Evolutionary conservation across 1,140 invertebrate species (phyloP).

Genomic region (Drosophila serrata): DNA sequence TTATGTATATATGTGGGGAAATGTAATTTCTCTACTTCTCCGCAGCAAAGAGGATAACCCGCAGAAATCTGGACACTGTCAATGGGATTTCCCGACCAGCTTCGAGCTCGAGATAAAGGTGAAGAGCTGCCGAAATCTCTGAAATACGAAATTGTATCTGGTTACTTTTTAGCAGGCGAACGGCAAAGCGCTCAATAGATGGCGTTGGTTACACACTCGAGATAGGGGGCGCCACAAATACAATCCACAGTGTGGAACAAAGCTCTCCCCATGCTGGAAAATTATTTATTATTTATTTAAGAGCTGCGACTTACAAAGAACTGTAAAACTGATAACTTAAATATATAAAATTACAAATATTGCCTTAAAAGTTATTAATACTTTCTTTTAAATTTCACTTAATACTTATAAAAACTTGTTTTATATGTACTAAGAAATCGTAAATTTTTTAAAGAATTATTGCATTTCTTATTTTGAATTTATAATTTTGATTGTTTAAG

Average conservation of each 20-base stretch:
- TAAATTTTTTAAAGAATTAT: no score
- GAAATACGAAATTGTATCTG: background rate
- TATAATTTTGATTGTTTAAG: no score
- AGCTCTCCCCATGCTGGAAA: slow-evolving; percentile 28
- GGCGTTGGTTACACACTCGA: slow-evolving; percentile 23
- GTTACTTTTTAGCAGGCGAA: no score
- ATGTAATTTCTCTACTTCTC: slow-evolving; percentile 33
- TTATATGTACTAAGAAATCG: no score
- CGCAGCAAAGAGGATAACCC: slow-evolving; percentile 36
- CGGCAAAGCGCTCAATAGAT: slow-evolving; percentile 51
- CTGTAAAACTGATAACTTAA: no score
- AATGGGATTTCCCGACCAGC: slow-evolving; percentile 30
- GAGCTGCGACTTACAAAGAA: no score
- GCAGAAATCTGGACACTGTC: slow-evolving; percentile 50
- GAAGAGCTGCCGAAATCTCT: slow-evolving; percentile 7
- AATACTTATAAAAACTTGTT: no score
- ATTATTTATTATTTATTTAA: background rate
- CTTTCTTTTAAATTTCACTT: no score
- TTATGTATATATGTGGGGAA: slow-evolving; percentile 57
- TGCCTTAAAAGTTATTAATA: no score
- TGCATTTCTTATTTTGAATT: no score
- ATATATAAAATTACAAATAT: no score
- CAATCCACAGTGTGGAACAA: slow-evolving; percentile 54
- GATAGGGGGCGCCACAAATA: slow-evolving; percentile 55
- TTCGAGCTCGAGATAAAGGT: slow-evolving; percentile 12